Base-by-base conservation (phyloP, 2,113 vertebrate species). In the Macrotus californicus region DNA sequence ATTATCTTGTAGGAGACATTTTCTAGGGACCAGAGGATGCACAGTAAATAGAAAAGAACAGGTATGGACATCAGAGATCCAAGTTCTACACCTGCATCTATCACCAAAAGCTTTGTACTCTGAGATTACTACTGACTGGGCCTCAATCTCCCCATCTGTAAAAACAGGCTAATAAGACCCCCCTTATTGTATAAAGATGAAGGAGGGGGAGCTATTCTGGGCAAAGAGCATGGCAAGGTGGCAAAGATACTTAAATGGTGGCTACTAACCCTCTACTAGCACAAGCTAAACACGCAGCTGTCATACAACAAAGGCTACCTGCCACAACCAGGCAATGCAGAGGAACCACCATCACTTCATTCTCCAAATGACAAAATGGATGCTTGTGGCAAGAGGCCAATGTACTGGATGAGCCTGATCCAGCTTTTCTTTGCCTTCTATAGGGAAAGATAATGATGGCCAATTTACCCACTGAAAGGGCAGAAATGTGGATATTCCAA, bases 241-340 rank as follows among this genome's bases (percentile, higher is more conserved):
- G 46, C 50, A 34, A 31, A 46, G 15, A 4, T 39, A 9, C 34
- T 26, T 69, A 41, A 77, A 14, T 0, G 11, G n/a, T 19, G 50
- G n/a, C 34, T 34, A 48, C 34, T 31, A 72, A 26, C 52, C 52
- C 31, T 77, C 61, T 50, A 9, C 76, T 34, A 39, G 36, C 2
- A 5, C 75, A 26, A 87, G 14, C 50, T 72, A 41, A 70, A 43
- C 12, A 36, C 0, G 3, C 11, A n/a, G 6, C 31, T 59, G 75
- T 12, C 11, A 3, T 31, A n/a, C 34, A 61, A 43, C 0, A 6
- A 69, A 61, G n/a, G 7, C 1, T 19, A 54, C 5, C 34, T 2
- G 7, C 29, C 79, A 82, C n/a, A 7, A n/a, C 12, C 24, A 31
- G 39, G 72, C 83, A n/a, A 29, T 34, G 43, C 29, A 76, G 29